Base-by-base conservation (phyloP, 1,140 invertebrate species). In the Argopecten irradians region DNA sequence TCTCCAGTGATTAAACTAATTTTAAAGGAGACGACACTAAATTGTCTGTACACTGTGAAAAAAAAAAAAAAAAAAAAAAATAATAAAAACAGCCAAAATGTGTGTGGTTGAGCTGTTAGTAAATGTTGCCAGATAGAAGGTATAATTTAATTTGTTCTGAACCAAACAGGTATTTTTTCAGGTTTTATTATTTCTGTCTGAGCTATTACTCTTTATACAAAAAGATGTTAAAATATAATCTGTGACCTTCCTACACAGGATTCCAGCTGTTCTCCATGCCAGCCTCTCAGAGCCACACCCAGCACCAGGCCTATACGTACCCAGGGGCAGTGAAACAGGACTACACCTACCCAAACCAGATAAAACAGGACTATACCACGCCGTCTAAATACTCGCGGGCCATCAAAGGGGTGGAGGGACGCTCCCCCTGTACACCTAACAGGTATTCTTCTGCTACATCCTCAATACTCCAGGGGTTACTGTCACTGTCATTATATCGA, bases 231-330 rank as follows among this genome's bases (percentile, higher is more conserved):
- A n/a, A 14, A 55, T 55, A 14, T 14, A 55, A 88, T 9, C 22
- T 34, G 32, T 22, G 55, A 71, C 55, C 35, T 86, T n/a, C n/a
- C n/a, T n/a, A n/a, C n/a, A n/a, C 89, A 93, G 93, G 92, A 34
- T 93, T 93, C 33, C 93, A 93, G 88, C 87, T 93, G 82, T 93
- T 93, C 86, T 92, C 88, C 86, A 89, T 92, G 46, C 87, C 90
- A 34, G 82, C 88, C 43, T 88, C 88, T 8, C 87, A 87, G 86
- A 89, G 55, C 84, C 84, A 55, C 83, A 41, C 71, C 84, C 34
- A 86, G 83, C 84, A 86, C 41, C 83, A 85, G 39, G 83, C 84
- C 71, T 35, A 32, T 34, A 32, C 89, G 43, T 32, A 89, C 35
- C 28, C 33, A 0, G 86, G 85, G 84, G 36, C 71, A 46, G 85